Evolutionary conservation across 2,113 vertebrate species (phyloP), one percentile per base, ranked within the genome.

Genomic region (Bettongia penicillata): DNA sequence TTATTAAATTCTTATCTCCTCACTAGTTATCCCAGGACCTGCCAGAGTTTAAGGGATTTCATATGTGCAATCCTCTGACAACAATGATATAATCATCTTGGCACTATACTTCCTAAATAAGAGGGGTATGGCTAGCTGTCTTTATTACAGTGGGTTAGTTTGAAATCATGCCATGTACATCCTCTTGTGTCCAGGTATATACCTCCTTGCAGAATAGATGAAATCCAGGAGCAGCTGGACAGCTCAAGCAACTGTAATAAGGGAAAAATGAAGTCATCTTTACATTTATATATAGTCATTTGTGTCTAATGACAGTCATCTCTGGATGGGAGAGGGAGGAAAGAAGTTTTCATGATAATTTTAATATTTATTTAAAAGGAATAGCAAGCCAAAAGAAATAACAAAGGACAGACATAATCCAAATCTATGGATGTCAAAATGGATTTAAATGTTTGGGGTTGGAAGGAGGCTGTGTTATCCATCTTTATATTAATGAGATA

Each of bases 1-100:
- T 12, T 55, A 93, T 96, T 96, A 97, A 84, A n/a, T n/a, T 28
- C 0, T 68, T 91, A 97, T 91, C 61, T 94, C 31, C 89, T 51
- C 0, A 0, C 53, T 92, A 97, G 51, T 37, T 84, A 3, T 19
- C 24, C 57, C 93, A 37, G 0, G 7, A 61, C 50, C 68, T 89
- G 26, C 61, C 10, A 53, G 3, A 55, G 31, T 43, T 97, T 51
- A 93, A 61, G 16, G 10, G 37, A 90, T 91, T 51, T 19, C 53
- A 5, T 77, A 77, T 77, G 19, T 37, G 61, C 61, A 77, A 77
- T n/a, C 3, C 8, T 90, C 0, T 22, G 55, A 95, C 51, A 55
- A 61, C 11, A 49, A 68, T 61, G 61, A 57, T 37, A 92, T 77
- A n/a, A 77, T 77, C 61, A 37, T 0, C 61, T 77, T 77, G 68